Conservation (phyloP, 2,797 vertebrate genomes). For the Ptychadena robeensis region DNA sequence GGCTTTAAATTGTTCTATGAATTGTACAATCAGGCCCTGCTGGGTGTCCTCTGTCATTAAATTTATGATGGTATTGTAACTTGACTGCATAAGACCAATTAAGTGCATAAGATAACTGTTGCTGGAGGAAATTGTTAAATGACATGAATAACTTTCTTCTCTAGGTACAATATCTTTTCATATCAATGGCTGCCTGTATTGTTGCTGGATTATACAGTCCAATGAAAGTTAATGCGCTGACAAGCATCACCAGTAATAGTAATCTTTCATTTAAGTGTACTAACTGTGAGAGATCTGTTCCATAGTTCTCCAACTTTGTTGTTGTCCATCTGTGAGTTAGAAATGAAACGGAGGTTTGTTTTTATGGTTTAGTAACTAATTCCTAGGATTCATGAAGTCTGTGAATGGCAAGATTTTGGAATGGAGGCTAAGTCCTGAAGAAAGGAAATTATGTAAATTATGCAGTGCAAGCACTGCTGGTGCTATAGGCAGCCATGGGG, state of each 20-base stretch:
- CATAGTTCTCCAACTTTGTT: too few relatives aligned
- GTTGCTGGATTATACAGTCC: not conserved
- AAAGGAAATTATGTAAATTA: too few relatives aligned
- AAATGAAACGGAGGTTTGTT: too few relatives aligned
- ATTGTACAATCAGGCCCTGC: not conserved
- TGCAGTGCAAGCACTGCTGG: too few relatives aligned
- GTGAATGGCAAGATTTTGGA: too few relatives aligned
- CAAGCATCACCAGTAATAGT: not conserved
- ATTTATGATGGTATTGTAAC: constrained; percentile 23
- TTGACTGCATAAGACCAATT: constrained; percentile 26
- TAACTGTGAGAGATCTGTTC: too few relatives aligned
- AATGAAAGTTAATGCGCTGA: not conserved
- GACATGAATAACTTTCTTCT: not conserved
- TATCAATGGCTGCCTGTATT: not conserved
- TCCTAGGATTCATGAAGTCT: too few relatives aligned
- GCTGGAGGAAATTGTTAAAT: constrained; percentile 11
- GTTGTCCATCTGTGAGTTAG: too few relatives aligned
- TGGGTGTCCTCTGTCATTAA: constrained; percentile 32
- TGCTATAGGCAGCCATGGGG: too few relatives aligned
- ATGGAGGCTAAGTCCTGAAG: too few relatives aligned
- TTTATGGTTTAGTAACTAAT: too few relatives aligned
- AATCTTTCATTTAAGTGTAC: too few relatives aligned
- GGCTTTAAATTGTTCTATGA: constrained; percentile 3
- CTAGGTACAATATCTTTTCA: not conserved
- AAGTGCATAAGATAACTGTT: not conserved